Percentiles rank a stretch among this genome's conserved stretches.
Evolutionary conservation across 2,113 vertebrate species (phyloP).

Genomic region (Ia io): DNA sequence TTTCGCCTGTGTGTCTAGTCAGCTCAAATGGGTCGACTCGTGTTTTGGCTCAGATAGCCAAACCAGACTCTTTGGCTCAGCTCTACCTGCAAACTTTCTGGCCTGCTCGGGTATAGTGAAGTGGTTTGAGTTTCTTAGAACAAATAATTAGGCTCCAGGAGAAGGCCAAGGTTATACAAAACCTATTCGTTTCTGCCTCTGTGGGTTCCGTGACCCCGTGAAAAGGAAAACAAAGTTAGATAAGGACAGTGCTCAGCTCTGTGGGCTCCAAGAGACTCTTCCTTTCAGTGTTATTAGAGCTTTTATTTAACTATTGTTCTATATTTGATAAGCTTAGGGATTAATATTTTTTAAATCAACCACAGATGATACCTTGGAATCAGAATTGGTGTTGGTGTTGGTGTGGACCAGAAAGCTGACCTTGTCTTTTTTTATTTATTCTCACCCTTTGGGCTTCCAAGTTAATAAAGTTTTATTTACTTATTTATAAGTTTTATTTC

Average conservation of each 20-base stretch:
- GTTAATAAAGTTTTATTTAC: neutral
- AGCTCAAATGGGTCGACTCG: constrained; percentile 64
- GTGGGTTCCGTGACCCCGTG: constrained; percentile 48
- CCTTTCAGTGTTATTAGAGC: neutral
- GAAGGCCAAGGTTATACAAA: constrained; percentile 59
- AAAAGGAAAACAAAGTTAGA: constrained; percentile 59
- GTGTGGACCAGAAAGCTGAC: neutral
- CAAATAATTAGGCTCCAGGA: constrained; percentile 69
- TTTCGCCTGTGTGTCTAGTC: constrained; percentile 69
- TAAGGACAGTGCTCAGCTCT: constrained; percentile 12
- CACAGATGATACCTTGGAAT: neutral
- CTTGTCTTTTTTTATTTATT: neutral
- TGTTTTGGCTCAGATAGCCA: constrained; percentile 66
- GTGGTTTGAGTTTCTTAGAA: constrained; percentile 77
- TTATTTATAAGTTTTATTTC: neutral
- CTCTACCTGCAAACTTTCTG: constrained; percentile 68
- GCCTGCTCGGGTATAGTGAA: constrained; percentile 41
- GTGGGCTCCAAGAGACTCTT: neutral
- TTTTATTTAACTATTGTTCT: neutral
- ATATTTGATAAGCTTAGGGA: neutral
- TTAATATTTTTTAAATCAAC: neutral
- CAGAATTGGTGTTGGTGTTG: neutral
- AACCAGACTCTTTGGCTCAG: constrained; percentile 72
- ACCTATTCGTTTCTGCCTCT: constrained; percentile 58
- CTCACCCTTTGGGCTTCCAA: neutral